Evolutionary conservation across 2,113 vertebrate species (phyloP).

Genomic region (Syrrhaptes paradoxus): DNA sequence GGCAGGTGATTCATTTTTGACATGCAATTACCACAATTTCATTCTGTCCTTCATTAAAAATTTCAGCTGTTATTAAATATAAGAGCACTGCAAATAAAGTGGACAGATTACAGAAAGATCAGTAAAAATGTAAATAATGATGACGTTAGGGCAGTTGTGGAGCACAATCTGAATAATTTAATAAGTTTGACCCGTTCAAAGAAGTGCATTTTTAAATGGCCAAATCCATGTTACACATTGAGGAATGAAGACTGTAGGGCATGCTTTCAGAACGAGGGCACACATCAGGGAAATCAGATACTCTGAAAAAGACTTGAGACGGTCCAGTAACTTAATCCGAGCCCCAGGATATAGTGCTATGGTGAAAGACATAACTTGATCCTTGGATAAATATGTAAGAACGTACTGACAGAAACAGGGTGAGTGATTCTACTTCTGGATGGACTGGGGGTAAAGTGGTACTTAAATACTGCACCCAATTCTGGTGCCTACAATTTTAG

Average conservation of each 20-base stretch:
- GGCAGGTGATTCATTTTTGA: neutral
- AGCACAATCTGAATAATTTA: neutral
- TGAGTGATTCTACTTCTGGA: neutral
- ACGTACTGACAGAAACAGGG: neutral
- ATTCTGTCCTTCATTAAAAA: neutral
- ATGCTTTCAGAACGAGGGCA: neutral
- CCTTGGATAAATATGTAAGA: neutral
- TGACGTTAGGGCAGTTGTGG: accelerated
- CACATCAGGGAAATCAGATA: neutral
- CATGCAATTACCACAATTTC: neutral
- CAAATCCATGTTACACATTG: neutral
- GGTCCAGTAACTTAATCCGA: neutral
- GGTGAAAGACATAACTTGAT: neutral
- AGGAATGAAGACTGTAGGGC: neutral
- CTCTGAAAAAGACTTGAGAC: neutral
- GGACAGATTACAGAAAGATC: neutral
- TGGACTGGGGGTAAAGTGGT: neutral
- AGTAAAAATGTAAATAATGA: neutral
- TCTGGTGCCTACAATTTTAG: neutral
- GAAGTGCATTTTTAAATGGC: neutral
- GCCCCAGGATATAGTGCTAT: neutral
- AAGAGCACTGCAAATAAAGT: neutral
- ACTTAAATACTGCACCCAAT: neutral
- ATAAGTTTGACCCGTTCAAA: neutral
- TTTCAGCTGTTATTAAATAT: neutral